A percentile compares a stretch with the other conserved stretches of the same genome.
Conservation (phyloP, 2,113 vertebrate genomes). For the Anser cygnoides region DNA sequence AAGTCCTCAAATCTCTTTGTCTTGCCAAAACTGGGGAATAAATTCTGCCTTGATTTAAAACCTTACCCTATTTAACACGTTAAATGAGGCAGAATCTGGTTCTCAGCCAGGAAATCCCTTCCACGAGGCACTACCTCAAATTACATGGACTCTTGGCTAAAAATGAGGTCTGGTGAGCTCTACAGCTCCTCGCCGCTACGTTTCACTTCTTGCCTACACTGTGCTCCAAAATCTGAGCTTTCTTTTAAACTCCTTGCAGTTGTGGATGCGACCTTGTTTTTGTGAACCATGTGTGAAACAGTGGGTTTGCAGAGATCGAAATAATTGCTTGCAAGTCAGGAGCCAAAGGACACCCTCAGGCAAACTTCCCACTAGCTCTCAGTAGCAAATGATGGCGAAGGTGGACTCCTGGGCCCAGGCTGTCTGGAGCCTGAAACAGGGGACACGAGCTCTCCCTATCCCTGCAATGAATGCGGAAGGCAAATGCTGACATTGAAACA, state of each 20-base stretch:
- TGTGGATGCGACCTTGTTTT: not conserved
- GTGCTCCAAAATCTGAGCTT: not conserved
- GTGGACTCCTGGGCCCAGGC: not conserved
- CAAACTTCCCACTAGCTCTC: not conserved
- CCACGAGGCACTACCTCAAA: not conserved
- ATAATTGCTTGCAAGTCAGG: not conserved
- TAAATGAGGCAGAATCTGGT: not conserved
- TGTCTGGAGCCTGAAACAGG: not conserved
- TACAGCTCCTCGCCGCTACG: not conserved
- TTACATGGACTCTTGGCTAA: not conserved
- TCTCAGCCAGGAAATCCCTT: not conserved
- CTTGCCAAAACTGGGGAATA: not conserved
- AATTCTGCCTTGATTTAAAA: slow-evolving; percentile 17
- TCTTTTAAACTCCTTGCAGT: not conserved
- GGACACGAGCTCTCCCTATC: not conserved
- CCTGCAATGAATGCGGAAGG: not conserved
- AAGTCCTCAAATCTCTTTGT: not conserved
- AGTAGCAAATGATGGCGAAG: not conserved
- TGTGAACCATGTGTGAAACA: not conserved
- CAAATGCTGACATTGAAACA: not conserved
- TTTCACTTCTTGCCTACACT: not conserved
- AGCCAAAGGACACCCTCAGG: not conserved
- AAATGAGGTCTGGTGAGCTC: not conserved
- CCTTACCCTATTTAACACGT: not conserved
- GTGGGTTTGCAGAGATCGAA: not conserved